These are phyloP conservation scores for Semaprochilodus insignis DNA, from an alignment of 2,797 vertebrate genomes.

Conservation along the genomic window DNA sequence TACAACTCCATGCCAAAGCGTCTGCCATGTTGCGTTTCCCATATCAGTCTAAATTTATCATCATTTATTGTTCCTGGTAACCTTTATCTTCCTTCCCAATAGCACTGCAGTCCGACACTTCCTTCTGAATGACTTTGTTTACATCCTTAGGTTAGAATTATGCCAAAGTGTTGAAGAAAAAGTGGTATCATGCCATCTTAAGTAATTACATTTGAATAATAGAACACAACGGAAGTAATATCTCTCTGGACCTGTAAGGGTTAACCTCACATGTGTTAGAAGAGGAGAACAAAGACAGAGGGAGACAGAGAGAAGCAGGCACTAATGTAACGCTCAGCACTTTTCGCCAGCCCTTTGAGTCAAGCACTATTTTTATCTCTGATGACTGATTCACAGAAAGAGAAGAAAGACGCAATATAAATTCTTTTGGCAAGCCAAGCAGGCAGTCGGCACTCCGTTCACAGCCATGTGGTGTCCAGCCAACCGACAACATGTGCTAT, in stretches of 20 bases:
- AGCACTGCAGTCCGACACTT: too few species aligned
- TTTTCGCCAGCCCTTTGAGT: slow-evolving; percentile 76
- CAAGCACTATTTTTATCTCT: slow-evolving; percentile 81
- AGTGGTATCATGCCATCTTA: too few species aligned
- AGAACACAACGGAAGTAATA: too few species aligned
- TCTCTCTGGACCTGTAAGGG: neutral
- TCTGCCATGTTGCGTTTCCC: too few species aligned
- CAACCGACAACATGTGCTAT: slow-evolving; percentile 9
- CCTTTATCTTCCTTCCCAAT: too few species aligned
- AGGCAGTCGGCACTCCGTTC: slow-evolving; percentile 63
- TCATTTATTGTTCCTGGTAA: too few species aligned
- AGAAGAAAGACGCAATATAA: slow-evolving; percentile 70
- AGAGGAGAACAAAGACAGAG: slow-evolving; percentile 48
- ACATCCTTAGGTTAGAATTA: too few species aligned
- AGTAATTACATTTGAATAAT: too few species aligned
- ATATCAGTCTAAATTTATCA: too few species aligned
- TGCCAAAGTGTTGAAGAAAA: too few species aligned
- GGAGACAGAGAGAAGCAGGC: slow-evolving; percentile 61
- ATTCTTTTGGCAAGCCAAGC: slow-evolving; percentile 63
- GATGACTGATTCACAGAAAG: slow-evolving; percentile 66
- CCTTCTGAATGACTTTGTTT: too few species aligned
- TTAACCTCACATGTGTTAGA: neutral
- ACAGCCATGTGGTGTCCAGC: neutral
- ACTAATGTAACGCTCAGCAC: slow-evolving; percentile 84
- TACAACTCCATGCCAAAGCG: too few species aligned